Evolutionary conservation across 2,113 vertebrate species (phyloP).

Genomic region (Carassius gibelio): DNA sequence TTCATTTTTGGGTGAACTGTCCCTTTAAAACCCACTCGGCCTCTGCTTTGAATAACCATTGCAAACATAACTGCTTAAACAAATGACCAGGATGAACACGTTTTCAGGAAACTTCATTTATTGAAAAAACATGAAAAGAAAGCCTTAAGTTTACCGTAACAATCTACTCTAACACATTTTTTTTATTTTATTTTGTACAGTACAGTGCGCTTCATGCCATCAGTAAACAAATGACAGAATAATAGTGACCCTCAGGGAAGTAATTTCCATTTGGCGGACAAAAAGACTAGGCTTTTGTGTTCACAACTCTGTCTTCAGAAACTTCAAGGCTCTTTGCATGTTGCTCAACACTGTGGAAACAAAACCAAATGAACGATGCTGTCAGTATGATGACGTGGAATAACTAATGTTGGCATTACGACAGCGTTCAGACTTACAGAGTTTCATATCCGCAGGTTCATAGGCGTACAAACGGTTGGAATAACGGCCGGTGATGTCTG

Average conservation of each 20-base stretch:
- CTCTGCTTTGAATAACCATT: constrained; percentile 9
- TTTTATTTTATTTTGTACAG: constrained; percentile 38
- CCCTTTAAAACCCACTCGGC: neutral
- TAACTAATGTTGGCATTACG: neutral
- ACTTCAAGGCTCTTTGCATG: constrained; percentile 76
- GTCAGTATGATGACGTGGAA: neutral
- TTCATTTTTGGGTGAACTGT: neutral
- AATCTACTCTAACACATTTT: constrained; percentile 37
- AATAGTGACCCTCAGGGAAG: neutral
- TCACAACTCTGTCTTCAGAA: constrained; percentile 79
- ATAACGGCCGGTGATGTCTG: constrained; percentile 90
- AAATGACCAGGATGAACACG: neutral
- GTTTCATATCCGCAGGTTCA: constrained; percentile 79
- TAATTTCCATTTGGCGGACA: neutral
- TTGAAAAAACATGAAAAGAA: constrained; percentile 59
- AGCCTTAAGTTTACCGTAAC: constrained; percentile 24
- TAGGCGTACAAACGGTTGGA: constrained; percentile 92
- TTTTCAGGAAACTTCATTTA: constrained; percentile 59
- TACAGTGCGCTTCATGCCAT: constrained; percentile 66
- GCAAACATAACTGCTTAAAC: neutral
- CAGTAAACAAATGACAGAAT: constrained; percentile 55
- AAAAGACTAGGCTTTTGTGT: neutral
- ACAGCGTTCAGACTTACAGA: constrained; percentile 79
- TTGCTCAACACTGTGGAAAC: constrained; percentile 70
- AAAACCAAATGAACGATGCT: neutral